Evolutionary conservation across 2,888 invertebrate genomes (phyloP).

Genomic region (Cotesia congregata): DNA sequence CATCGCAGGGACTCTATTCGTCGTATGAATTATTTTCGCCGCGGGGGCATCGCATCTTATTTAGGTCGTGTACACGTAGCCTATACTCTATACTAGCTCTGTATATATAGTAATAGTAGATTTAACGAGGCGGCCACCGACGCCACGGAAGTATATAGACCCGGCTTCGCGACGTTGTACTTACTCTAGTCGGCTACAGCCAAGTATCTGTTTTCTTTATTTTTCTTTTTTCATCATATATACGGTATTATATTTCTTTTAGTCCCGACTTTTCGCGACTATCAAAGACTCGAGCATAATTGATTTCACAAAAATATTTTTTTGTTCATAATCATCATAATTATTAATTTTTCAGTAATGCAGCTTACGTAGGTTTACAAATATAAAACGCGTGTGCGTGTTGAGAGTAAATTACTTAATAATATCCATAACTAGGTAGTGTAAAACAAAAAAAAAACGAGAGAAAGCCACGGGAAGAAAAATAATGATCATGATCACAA

Average conservation of each 20-base stretch:
- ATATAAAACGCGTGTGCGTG: constrained; percentile 38
- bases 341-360: neutral
- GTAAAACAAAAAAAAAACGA: constrained; percentile 47
- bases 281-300: neutral
- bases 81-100: constrained; percentile 36
- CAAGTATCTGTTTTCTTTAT: constrained; percentile 23
- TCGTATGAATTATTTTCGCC: constrained; percentile 70
- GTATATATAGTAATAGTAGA: constrained; percentile 41
- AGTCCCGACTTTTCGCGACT: neutral
- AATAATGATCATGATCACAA: constrained; percentile 41
- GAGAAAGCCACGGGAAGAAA: constrained; percentile 41
- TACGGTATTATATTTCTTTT: neutral
- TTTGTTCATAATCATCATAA: neutral
- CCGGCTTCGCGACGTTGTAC: constrained; percentile 45
- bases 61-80: constrained; percentile 70
- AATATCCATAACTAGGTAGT: constrained; percentile 64
- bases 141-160: constrained; percentile 48
- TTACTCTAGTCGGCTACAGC: constrained; percentile 28
- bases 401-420: constrained; percentile 62
- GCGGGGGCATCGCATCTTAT: constrained; percentile 71
- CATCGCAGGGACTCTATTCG: constrained; percentile 43
- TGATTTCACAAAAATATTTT: neutral
- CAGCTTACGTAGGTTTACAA: constrained; percentile 34
- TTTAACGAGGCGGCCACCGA: constrained; percentile 42
- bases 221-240: constrained; percentile 22